Conservation (phyloP, 2,888 invertebrate species). For the Hirtodrosophila confusa region DNA sequence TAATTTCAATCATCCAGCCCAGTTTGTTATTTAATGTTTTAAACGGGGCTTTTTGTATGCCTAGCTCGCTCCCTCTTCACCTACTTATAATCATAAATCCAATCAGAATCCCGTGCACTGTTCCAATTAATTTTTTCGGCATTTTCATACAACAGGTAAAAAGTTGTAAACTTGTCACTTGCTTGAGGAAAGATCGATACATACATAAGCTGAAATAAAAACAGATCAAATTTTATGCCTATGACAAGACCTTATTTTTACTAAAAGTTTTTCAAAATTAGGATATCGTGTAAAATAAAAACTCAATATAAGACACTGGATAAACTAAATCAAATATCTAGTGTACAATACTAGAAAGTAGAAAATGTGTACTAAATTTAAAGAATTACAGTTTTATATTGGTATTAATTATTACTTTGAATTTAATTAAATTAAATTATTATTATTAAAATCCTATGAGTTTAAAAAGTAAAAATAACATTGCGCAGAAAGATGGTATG, state of each 20-base stretch:
- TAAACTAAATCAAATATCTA: too few relatives aligned
- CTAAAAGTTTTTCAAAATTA: background rate
- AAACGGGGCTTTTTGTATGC: slow-evolving; percentile 38
- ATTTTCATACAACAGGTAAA: slow-evolving; percentile 57
- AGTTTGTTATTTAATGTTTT: slow-evolving; percentile 78
- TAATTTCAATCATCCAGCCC: slow-evolving; percentile 37
- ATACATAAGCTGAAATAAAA: slow-evolving; percentile 54
- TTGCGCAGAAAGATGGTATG: too few relatives aligned
- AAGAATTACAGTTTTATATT: too few relatives aligned
- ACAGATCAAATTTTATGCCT: slow-evolving; percentile 37
- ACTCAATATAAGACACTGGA: too few relatives aligned
- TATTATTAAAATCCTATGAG: too few relatives aligned
- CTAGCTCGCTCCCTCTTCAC: slow-evolving; percentile 10
- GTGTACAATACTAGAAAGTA: too few relatives aligned
- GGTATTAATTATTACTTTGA: too few relatives aligned
- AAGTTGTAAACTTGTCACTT: slow-evolving; percentile 53
- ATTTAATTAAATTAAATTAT: too few relatives aligned
- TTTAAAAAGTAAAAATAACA: too few relatives aligned
- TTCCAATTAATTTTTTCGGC: slow-evolving; percentile 39
- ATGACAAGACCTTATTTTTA: background rate
- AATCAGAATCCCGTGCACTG: slow-evolving; percentile 46
- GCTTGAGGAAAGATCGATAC: slow-evolving; percentile 11
- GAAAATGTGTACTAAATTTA: too few relatives aligned
- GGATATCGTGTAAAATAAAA: too few relatives aligned
- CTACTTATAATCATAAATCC: slow-evolving; percentile 29